A percentile compares a stretch with the other conserved stretches of the same genome.
These are phyloP conservation scores for Lordiphosa fenestrarum DNA, from an alignment of 2,888 invertebrate species.

Conservation along the genomic window DNA sequence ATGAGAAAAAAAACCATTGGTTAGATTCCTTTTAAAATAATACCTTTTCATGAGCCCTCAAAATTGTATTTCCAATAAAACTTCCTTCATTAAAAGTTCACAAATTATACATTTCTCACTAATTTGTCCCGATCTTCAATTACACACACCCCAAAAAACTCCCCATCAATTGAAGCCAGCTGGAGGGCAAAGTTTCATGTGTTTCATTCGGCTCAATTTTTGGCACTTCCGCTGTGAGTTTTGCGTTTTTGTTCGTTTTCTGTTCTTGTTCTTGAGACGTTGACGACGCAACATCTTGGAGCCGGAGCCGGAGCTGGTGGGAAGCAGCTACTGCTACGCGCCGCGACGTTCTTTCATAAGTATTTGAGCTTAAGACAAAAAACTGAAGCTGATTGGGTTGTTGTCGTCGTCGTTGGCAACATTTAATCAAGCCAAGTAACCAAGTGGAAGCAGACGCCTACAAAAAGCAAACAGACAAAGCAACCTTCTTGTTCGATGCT, in stretches of 20 bases:
- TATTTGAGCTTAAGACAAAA: constrained; percentile 6
- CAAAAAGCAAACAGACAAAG: constrained; percentile 7
- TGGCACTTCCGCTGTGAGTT: constrained; percentile 22
- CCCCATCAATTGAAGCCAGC: too few relatives aligned
- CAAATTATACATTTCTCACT: too few relatives aligned
- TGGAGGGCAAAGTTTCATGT: neutral
- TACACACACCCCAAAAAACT: neutral
- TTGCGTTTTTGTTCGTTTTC: constrained; percentile 14
- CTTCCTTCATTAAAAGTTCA: too few relatives aligned
- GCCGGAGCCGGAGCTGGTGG: neutral
- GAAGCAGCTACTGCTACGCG: neutral
- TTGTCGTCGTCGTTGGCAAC: constrained; percentile 64
- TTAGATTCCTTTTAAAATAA: too few relatives aligned
- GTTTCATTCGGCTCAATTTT: constrained; percentile 12
- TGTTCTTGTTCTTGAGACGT: constrained; percentile 23
- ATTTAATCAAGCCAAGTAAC: constrained; percentile 70
- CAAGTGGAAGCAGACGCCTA: constrained; percentile 65
- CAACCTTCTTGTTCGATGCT: too few relatives aligned
- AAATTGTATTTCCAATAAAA: too few relatives aligned
- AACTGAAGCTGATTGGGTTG: constrained; percentile 12
- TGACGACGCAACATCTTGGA: constrained; percentile 13
- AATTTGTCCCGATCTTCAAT: too few relatives aligned
- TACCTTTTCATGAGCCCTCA: too few relatives aligned
- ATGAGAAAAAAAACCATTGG: too few relatives aligned
- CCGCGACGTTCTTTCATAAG: constrained; percentile 8